Evolutionary conservation across 2,113 vertebrate species (phyloP).

Genomic region (Burhinus oedicnemus): DNA sequence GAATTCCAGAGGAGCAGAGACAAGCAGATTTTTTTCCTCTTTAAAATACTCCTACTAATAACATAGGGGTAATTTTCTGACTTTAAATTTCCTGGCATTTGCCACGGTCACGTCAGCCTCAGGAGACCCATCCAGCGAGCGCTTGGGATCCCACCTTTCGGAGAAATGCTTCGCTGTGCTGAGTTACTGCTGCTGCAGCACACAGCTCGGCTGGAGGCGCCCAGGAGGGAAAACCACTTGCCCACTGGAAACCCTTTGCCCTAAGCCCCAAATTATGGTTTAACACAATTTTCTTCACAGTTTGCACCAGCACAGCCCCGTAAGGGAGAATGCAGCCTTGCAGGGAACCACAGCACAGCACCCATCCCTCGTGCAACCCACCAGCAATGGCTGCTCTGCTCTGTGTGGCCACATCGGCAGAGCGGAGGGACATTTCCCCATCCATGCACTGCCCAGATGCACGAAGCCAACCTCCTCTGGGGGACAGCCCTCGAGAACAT

Average conservation of each 20-base stretch:
- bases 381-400: background rate
- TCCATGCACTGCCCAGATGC: background rate
- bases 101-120: background rate
- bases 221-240: background rate
- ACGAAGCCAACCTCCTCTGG: background rate
- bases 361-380: background rate
- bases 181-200: background rate
- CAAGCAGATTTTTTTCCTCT: background rate
- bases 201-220: background rate
- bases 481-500: background rate
- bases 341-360: background rate
- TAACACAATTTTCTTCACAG: background rate
- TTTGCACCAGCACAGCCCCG: background rate
- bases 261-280: background rate
- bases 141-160: background rate
- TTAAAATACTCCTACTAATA: background rate
- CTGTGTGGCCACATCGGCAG: background rate
- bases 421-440: background rate
- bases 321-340: background rate
- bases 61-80: background rate
- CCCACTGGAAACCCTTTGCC: background rate
- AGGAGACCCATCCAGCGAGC: background rate
- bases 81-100: slow-evolving; percentile 3
- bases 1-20: background rate
- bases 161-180: background rate